Evolutionary conservation across 2,113 vertebrate species (phyloP), one percentile per base, ranked within the genome.

Genomic region (Turdus rufiventris): DNA sequence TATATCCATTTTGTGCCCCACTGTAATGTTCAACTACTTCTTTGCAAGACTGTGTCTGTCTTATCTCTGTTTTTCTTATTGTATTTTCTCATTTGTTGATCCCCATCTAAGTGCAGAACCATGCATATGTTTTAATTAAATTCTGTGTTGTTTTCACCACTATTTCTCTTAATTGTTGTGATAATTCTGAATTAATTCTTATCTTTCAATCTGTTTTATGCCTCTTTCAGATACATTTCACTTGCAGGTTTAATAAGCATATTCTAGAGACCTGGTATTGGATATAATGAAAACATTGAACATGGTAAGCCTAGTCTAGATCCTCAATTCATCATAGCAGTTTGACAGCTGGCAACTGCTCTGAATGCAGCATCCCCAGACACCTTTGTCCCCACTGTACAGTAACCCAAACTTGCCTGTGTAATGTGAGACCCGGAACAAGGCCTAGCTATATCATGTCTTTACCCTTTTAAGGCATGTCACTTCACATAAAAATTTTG

Each of bases 171-270:
- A 94, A 92, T 61, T 33, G 60, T 56, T 89, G 66, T 58, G 58
- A 88, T 91, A 31, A 66, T 91, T 94, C 91, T 88, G 88, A 92
- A 96, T 70, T 79, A 76, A 83, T 90, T 90, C 51, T 83, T 88
- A 83, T 94, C 75, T 86, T 95, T 91, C 63, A 85, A 58, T 88
- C 82, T 85, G 42, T 70, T 73, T 79, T 24, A 63, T 89, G 34
- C 40, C 19, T 94, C 38, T 88, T 94, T 80, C 63, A 85, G 45
- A 88, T 51, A 88, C 16, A 45, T 91, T 94, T 91, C 36, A 83
- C 74, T 85, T 88, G 54, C 63, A 62, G 58, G 50, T 90, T 88
- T 93, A 85, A 88, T 83, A 94, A 92, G 47, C 47, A 51, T 90
- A 66, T 88, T 88, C 63, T 90, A 73, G 78, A 19, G 50, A 62